Base-by-base conservation (phyloP, 1,140 invertebrate species). In the Augochlora pura region DNA sequence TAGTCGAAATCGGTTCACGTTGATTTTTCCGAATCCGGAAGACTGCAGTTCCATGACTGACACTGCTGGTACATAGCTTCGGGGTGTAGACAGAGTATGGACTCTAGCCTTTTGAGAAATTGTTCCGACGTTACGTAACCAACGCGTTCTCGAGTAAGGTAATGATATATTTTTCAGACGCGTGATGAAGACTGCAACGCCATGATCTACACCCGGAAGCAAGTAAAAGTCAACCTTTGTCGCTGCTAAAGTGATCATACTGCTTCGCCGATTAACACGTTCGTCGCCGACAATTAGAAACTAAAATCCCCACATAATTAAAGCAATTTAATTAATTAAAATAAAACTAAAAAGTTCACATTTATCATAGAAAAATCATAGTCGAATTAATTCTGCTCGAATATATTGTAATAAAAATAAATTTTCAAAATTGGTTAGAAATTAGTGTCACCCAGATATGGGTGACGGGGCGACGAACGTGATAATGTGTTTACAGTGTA, bases 111-210 rank as follows among this genome's bases (percentile, higher is more conserved):
- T 25, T 59, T 25, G 57, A 25, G 57, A 59, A 59, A 59, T 59
- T 59, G 23, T 25, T 59, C 10, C n/a, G 23, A 25, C 23, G 57
- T 59, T 59, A 25, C 23, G 57, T 25, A 25, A 64, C 21, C 8
- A n/a, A n/a, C 54, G 18, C 9, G 54, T 57, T 21, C 54, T n/a
- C 54, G 54, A 21, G 54, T n/a, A 57, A 57, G 54, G n/a, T 57
- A 57, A 57, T n/a, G 21, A 57, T 57, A 57, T 57, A 57, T n/a
- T 57, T 57, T 21, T 57, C 54, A 57, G 54, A 57, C 54, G 54
- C n/a, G 18, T n/a, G 54, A 57, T n/a, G 54, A 57, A 57, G 21
- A 57, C 54, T n/a, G 54, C 54, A n/a, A n/a, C 9, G 54, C 54
- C 18, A n/a, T 57, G 54, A 57, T 57, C 54, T 57, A 57, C 54